Evolutionary conservation across 2,888 invertebrate genomes (phyloP).

Genomic region (Poecilobothrus nobilitatus): DNA sequence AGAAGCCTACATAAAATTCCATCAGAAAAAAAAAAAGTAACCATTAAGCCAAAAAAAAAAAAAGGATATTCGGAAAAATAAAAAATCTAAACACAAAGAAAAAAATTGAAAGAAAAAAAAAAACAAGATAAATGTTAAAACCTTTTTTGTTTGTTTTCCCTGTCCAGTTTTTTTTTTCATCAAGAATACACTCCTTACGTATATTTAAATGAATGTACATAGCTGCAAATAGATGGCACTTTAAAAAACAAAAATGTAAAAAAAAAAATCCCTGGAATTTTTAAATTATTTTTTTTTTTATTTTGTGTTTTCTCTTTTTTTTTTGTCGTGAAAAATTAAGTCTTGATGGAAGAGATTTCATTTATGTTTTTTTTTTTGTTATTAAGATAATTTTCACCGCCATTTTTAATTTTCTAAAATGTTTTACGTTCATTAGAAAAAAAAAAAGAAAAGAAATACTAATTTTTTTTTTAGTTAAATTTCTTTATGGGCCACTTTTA

Average conservation of each 20-base stretch:
- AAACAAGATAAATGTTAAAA: slow-evolving; percentile 1
- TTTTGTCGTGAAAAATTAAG: slow-evolving; percentile 1
- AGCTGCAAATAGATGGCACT: neutral
- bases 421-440: neutral
- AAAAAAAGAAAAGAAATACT: too few relatives aligned
- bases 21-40: neutral
- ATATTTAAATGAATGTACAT: neutral
- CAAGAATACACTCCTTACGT: neutral
- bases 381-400: neutral
- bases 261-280: neutral
- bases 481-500: too few relatives aligned
- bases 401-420: slow-evolving; percentile 6
- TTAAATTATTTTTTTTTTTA: neutral
- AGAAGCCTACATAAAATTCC: neutral
- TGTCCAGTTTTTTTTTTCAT: neutral
- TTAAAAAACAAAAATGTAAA: too few relatives aligned
- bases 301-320: neutral
- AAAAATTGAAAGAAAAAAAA: neutral
- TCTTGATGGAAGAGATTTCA: slow-evolving; percentile 6
- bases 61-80: neutral
- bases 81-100: too few relatives aligned
- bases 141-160: slow-evolving; percentile 5
- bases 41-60: neutral
- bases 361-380: neutral
- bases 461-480: too few relatives aligned